Base-by-base conservation (phyloP, 1,140 invertebrate species). In the Galendromus occidentalis region DNA sequence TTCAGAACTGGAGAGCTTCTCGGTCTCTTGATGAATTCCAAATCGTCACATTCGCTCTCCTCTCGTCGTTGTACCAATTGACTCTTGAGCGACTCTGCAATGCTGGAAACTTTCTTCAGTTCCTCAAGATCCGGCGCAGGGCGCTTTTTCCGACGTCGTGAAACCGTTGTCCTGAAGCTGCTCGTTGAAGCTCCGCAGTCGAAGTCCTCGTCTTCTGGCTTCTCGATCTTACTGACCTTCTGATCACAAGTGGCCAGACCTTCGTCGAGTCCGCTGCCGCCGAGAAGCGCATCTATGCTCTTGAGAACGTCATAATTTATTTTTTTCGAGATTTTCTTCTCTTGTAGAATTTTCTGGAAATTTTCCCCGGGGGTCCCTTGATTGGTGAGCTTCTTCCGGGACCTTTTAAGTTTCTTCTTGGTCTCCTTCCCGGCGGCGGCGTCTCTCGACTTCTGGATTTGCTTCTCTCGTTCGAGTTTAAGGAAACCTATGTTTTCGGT, bases 231-330 rank as follows among this genome's bases (percentile, higher is more conserved):
- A 33, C 64, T 28, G 42, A 65, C 12, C 42, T 45, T 42, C 12
- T 42, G 39, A 22, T 65, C 39, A 39, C 42, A 22, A 17, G n/a
- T 17, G 4, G 28, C 17, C 14, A 42, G 39, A 25, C 28, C 22
- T 9, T 45, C 64, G 0, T 41, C 39, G 5, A 65, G 28, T 2
- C 65, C 30, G 25, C 65, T 66, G 7, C 65, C 42, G n/a, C 42
- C 47, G 28, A 59, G 44, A 1, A 41, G 69, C 69, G 76, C 73
- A 82, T 83, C 69, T 7, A 92, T 76, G 72, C 83, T 87, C 72
- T 89, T 91, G 14, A 98, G 76, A 20, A 97, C 92, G 71, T 97
- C 92, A 73, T 97, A 98, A 76, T 98, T 95, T 39, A 98, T 95
- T 81, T 98, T 98, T 5, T 82, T 85, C 0, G 92, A 96, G 66